Evolutionary conservation across 2,888 invertebrate genomes (phyloP), one percentile per base, ranked within the genome.

Genomic region (Nomada lathburiana): DNA sequence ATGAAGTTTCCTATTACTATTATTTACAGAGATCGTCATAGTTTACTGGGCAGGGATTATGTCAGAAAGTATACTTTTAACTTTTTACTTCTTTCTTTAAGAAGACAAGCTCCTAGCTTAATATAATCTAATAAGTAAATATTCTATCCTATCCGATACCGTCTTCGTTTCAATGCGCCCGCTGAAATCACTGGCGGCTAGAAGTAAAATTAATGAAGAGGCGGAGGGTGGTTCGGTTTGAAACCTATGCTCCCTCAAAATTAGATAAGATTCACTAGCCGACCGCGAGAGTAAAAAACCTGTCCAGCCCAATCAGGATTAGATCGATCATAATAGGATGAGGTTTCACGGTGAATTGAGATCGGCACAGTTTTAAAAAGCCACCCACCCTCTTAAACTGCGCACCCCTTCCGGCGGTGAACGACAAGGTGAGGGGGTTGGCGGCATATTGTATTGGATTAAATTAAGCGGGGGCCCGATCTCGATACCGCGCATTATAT

Each of bases 371-470:
- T 91, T 92, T 93, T 92, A 93, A 93, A 93, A 93, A 93, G 92
- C 92, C 91, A 93, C 90, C 90, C 89, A 90, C 91, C 90, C 91
- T 89, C 86, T 92, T 92, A 89, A 91, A 86, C 20, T 50, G 11
- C 75, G 85, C 88, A 86, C 88, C 90, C 91, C 84, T 89, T 78
- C 57, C 77, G 26, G 1, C 47, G 70, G 26, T 18, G 59, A 29
- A 57, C 73, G 63, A 52, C 77, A 78, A 81, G 81, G 84, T 80
- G 84, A 85, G 89, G 80, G 87, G 87, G 86, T n/a, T n/a, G 88
- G 88, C 91, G 26, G 26, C 93, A 93, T 93, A 93, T 93, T 92
- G 91, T 92, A 93, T 92, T 93, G 93, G 93, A 93, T 93, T 93
- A 93, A 93, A 93, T 93, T 93, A 92, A 93, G 90, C 92, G 86